Evolutionary conservation across 2,888 invertebrate species (phyloP).

Genomic region (Mesorhabditis belari): DNA sequence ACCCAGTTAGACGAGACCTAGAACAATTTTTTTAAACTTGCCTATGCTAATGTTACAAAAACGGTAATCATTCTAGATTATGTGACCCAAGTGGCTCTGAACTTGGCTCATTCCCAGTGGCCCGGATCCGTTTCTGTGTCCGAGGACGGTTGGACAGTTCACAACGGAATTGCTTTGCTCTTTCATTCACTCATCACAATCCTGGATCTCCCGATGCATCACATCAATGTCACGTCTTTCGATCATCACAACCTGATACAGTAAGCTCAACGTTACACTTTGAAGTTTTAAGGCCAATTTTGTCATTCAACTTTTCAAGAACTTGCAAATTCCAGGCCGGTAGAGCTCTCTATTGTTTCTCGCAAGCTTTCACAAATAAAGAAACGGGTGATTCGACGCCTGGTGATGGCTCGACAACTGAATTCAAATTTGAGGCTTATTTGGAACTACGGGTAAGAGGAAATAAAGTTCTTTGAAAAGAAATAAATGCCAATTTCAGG

Average conservation of each 20-base stretch:
- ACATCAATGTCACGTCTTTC: conserved; percentile 93
- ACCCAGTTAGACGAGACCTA: neutral
- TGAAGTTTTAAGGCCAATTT: neutral
- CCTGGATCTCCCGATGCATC: conserved; percentile 52
- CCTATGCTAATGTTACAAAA: neutral
- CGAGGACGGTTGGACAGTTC: conserved; percentile 75
- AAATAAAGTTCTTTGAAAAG: neutral
- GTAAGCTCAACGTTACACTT: conserved; percentile 12
- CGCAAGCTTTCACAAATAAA: conserved; percentile 80
- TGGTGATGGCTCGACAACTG: conserved; percentile 43
- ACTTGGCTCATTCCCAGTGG: conserved; percentile 72
- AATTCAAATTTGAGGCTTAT: conserved; percentile 81
- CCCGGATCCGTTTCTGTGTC: conserved; percentile 69
- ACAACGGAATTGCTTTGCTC: conserved; percentile 87
- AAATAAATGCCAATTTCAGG: conserved; percentile 56
- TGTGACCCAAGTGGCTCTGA: conserved; percentile 76
- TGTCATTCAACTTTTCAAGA: neutral
- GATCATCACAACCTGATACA: conserved; percentile 58
- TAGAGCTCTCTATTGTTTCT: conserved; percentile 69
- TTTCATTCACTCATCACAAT: conserved; percentile 72
- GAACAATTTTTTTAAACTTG: neutral
- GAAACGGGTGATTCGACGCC: conserved; percentile 7
- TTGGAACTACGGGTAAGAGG: conserved; percentile 69
- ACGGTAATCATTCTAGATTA: conserved; percentile 57
- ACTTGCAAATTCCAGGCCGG: conserved; percentile 56